Evolutionary conservation across 2,113 vertebrate species (phyloP), one percentile per base, ranked within the genome.

Genomic region (Trochalopteron elliotii): DNA sequence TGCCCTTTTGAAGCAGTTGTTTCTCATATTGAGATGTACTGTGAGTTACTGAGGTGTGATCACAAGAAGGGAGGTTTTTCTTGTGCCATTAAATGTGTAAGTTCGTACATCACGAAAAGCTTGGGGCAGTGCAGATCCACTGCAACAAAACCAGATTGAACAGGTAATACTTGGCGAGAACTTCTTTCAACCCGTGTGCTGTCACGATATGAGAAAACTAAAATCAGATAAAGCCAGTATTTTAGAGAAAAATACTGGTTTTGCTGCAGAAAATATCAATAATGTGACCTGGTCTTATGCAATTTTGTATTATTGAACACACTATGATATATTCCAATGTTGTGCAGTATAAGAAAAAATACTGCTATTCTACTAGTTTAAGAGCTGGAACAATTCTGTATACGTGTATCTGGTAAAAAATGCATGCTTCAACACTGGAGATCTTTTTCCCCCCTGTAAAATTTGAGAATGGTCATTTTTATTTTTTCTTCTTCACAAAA

Each of bases 1-100:
- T 97, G 81, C 86, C 94, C 96, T 94, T 96, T 86, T 74, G 93
- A 98, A 97, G 96, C 97, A 96, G 97, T 95, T 97, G 97, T 98
- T 98, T 98, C 98, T 98, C 98, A 98, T 98, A 98, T 98, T 98
- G 98, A 98, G 98, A 98, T 97, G 95, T 96, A 96, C 97, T 97
- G 96, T 97, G 97, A 95, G 96, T 92, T 95, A 80, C 89, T 65
- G 90, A 97, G 94, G 89, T 96, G 87, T 70, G 65, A 96, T 96
- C 96, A 94, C 97, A 97, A 97, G 97, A 97, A 97, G 95, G 96
- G 96, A 96, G 95, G 77, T 94, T 97, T 93, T 97, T 93, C 97
- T 96, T 96, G 97, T 98, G 98, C 97, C 98, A 97, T 97, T 96
- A 94, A 96, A 85, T 23, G 12, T 71, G 91, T 93, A 42, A 87